These are phyloP conservation scores for Onychomys torridus DNA, from an alignment of 2,797 vertebrate genomes.

Conservation along the genomic window DNA sequence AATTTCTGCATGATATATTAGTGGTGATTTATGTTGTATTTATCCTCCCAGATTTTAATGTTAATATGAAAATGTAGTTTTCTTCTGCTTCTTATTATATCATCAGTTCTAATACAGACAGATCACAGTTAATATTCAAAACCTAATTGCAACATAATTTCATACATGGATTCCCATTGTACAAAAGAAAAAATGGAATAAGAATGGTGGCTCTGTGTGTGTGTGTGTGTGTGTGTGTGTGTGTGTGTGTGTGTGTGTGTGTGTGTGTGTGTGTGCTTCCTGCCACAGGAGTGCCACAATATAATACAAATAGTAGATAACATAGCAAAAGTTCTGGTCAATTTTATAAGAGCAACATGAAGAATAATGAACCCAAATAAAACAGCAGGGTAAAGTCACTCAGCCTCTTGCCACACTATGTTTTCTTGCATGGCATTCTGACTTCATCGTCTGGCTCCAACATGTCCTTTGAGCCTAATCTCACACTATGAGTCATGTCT, in stretches of 20 bases:
- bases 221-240: background rate
- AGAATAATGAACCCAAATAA: background rate
- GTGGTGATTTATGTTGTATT: background rate
- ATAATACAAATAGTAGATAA: background rate
- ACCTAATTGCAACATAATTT: background rate
- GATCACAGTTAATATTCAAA: background rate
- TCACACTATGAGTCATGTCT: background rate
- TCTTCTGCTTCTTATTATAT: background rate
- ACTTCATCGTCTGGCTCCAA: background rate
- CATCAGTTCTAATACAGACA: background rate
- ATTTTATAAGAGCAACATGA: constrained; percentile 9
- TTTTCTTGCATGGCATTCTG: background rate
- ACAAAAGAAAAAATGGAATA: background rate
- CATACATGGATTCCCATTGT: background rate
- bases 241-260: background rate
- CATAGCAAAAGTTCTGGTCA: background rate
- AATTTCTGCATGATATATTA: background rate
- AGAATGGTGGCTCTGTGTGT: background rate
- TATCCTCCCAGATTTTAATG: background rate
- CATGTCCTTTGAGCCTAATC: background rate
- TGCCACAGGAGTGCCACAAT: background rate
- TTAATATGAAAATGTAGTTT: background rate
- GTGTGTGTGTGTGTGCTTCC: background rate
- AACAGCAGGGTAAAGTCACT: background rate
- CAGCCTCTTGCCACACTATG: background rate